Percentiles rank a stretch among this genome's conserved stretches.
Conservation (phyloP, 2,797 vertebrate genomes). For the Myotis vivesi region DNA sequence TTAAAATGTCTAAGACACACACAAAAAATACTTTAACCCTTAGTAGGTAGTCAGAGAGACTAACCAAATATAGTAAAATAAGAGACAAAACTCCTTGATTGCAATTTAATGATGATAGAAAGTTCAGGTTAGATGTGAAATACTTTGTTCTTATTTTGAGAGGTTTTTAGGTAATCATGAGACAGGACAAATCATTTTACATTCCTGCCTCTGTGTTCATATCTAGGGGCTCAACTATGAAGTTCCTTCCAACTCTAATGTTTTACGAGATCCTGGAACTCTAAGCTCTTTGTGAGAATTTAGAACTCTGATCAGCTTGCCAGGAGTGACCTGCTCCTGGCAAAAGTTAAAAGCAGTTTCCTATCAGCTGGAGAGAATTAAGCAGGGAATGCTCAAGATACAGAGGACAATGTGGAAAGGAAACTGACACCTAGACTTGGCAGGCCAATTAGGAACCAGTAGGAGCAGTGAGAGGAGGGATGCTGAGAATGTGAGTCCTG, state of each 20-base stretch:
- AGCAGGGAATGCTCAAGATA: neutral
- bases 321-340: neutral
- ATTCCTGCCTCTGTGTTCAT: neutral
- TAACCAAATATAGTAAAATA: constrained; percentile 37
- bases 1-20: neutral
- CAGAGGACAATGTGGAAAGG: neutral
- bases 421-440: neutral
- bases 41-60: neutral
- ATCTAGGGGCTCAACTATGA: neutral
- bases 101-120: neutral
- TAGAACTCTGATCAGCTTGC: neutral
- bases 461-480: neutral
- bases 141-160: neutral
- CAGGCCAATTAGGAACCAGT: neutral
- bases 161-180: neutral
- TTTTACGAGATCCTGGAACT: neutral
- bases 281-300: neutral
- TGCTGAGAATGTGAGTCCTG: neutral
- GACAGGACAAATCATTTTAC: neutral
- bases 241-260: neutral
- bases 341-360: constrained; percentile 34
- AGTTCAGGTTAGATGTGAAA: neutral
- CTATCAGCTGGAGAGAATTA: neutral
- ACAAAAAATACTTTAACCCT: neutral
- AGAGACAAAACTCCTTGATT: neutral